These are phyloP conservation scores for Latheticus oryzae DNA, from an alignment of 2,888 invertebrate genomes.

Conservation along the genomic window DNA sequence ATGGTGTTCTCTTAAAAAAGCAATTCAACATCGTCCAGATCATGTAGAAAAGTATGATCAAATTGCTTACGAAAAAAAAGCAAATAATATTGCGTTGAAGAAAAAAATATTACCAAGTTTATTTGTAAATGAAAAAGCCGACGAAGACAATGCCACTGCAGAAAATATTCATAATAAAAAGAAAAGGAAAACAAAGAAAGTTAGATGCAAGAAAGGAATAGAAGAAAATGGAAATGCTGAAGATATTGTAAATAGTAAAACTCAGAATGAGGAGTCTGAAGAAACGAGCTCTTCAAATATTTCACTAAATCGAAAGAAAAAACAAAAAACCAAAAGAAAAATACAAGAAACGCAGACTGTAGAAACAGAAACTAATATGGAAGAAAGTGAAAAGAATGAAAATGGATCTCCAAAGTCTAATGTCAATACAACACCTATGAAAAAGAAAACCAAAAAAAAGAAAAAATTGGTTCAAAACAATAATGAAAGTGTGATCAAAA, in stretches of 20 bases:
- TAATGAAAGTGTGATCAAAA: conserved; percentile 43
- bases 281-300: no score
- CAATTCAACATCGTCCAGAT: conserved; percentile 81
- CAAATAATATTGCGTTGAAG: conserved; percentile 79
- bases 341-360: conserved; percentile 18
- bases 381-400: conserved; percentile 28
- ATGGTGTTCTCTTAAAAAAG: conserved; percentile 94
- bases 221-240: conserved; percentile 22
- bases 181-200: conserved; percentile 41
- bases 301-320: no score
- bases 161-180: conserved; percentile 29
- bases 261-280: conserved; percentile 39
- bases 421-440: no score
- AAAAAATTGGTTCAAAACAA: conserved; percentile 27
- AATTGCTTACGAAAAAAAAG: conserved; percentile 79
- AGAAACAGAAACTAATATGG: conserved; percentile 3
- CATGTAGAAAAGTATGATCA: conserved; percentile 85
- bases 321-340: conserved; percentile 19
- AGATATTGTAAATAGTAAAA: neutral
- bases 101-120: conserved; percentile 83
- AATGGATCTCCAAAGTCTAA: no score
- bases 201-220: conserved; percentile 22
- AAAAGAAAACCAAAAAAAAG: conserved; percentile 33
- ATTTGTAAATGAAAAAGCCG: conserved; percentile 67
- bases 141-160: neutral